phyloP scores from a whole-genome alignment of 1,140 invertebrate genomes.

The Drosophila malerkotliana region DNA sequence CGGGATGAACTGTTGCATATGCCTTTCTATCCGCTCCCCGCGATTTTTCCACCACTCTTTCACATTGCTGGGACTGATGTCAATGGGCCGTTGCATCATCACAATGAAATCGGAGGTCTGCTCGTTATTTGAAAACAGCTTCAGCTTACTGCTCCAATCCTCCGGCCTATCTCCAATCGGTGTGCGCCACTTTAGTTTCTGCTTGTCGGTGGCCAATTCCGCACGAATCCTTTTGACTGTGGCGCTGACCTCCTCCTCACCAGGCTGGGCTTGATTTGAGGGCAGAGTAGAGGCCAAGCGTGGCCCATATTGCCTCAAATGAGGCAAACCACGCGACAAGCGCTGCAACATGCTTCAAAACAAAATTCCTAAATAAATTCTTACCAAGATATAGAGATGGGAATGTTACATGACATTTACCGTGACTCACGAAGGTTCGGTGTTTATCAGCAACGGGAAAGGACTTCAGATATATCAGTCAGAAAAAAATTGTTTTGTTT shows the following conservation, averaged over 20 bases:
- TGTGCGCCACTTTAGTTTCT: slow-evolving; percentile 83
- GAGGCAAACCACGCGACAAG: slow-evolving; percentile 9
- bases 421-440: slow-evolving; percentile 7
- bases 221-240: slow-evolving; percentile 66
- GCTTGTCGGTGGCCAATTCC: slow-evolving; percentile 77
- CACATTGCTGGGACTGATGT: slow-evolving; percentile 83
- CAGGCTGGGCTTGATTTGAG: slow-evolving; percentile 23
- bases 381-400: slow-evolving; percentile 3
- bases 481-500: too few species aligned
- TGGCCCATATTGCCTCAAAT: background rate
- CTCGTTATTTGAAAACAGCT: slow-evolving; percentile 83
- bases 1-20: slow-evolving; percentile 84
- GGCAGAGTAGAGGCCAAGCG: slow-evolving; percentile 33
- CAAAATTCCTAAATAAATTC: slow-evolving; percentile 10
- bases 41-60: slow-evolving; percentile 84
- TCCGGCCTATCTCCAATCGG: slow-evolving; percentile 82
- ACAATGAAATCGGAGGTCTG: slow-evolving; percentile 83
- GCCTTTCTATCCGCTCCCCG: slow-evolving; percentile 73
- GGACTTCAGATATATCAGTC: too few species aligned
- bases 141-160: slow-evolving; percentile 83
- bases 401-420: slow-evolving; percentile 14
- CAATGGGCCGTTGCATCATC: slow-evolving; percentile 84
- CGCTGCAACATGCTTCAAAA: slow-evolving; percentile 16
- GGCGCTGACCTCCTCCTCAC: slow-evolving; percentile 50
- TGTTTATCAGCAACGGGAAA: background rate